phyloP scores from a whole-genome alignment of 2,888 invertebrate species.

The Dorcus hopei region DNA sequence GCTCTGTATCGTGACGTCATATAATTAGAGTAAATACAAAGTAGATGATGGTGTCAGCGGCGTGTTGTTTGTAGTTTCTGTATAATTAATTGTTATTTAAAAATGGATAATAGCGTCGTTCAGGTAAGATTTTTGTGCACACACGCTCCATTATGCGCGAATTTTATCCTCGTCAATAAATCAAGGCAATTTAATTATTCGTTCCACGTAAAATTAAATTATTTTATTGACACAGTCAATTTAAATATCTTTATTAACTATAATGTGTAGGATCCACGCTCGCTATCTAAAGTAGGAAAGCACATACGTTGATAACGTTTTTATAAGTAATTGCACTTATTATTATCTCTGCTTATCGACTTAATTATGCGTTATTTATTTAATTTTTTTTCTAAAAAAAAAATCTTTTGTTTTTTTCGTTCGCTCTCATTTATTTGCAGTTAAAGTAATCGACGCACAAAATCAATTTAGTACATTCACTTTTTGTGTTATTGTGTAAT shows the following conservation, averaged over 20 bases:
- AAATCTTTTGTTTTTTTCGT: too few relatives aligned
- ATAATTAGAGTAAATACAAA: slow-evolving; percentile 70
- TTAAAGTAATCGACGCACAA: too few relatives aligned
- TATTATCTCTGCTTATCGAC: slow-evolving; percentile 1
- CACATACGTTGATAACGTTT: slow-evolving; percentile 12
- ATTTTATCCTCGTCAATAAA: not conserved
- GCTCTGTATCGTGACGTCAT: slow-evolving; percentile 61
- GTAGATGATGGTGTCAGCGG: slow-evolving; percentile 64
- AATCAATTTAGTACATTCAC: too few relatives aligned
- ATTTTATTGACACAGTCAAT: slow-evolving; percentile 16
- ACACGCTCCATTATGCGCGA: not conserved
- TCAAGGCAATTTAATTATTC: not conserved
- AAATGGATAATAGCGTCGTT: slow-evolving; percentile 51
- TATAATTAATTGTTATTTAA: slow-evolving; percentile 44
- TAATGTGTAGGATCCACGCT: slow-evolving; percentile 6
- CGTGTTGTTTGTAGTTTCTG: slow-evolving; percentile 52
- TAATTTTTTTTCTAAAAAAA: too few relatives aligned
- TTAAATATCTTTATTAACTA: slow-evolving; percentile 17
- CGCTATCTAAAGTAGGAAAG: slow-evolving; percentile 16
- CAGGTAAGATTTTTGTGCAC: slow-evolving; percentile 42
- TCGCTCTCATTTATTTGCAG: too few relatives aligned
- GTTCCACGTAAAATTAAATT: slow-evolving; percentile 7
- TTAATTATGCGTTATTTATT: not conserved
- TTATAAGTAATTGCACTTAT: slow-evolving; percentile 7
- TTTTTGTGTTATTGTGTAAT: too few relatives aligned